These are phyloP conservation scores for Lepidochrysops patricia DNA, from an alignment of 2,888 invertebrate genomes.

Conservation along the genomic window DNA sequence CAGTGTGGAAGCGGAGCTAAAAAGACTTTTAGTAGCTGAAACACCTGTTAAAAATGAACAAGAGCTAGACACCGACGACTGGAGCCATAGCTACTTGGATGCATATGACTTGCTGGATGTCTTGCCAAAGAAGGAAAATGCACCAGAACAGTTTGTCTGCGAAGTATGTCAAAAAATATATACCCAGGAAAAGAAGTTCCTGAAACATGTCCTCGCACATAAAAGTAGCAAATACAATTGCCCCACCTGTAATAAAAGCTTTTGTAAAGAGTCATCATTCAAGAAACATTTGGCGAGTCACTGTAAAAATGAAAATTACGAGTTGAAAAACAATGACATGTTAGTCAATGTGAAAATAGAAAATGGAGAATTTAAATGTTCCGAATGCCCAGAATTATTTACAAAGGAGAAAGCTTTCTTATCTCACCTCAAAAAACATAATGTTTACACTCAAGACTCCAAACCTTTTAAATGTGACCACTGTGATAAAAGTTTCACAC, in stretches of 20 bases:
- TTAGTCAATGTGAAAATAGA: constrained; percentile 28
- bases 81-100: constrained; percentile 32
- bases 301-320: constrained; percentile 13
- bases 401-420: constrained; percentile 65
- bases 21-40: constrained; percentile 32
- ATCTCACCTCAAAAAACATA: constrained; percentile 48
- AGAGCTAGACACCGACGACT: constrained; percentile 16
- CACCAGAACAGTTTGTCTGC: constrained; percentile 38
- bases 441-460: constrained; percentile 37
- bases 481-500: constrained; percentile 57
- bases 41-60: constrained; percentile 27
- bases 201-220: constrained; percentile 62
- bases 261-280: constrained; percentile 37
- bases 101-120: constrained; percentile 26
- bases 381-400: constrained; percentile 69
- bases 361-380: constrained; percentile 49
- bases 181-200: constrained; percentile 53
- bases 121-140: constrained; percentile 28
- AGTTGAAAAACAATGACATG: constrained; percentile 5
- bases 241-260: constrained; percentile 42
- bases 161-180: constrained; percentile 62
- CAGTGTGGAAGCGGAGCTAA: constrained; percentile 43
- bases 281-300: constrained; percentile 50
- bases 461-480: constrained; percentile 52
- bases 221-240: constrained; percentile 33